Conservation (phyloP, 2,113 vertebrate species). For the Patagioenas fasciata region DNA sequence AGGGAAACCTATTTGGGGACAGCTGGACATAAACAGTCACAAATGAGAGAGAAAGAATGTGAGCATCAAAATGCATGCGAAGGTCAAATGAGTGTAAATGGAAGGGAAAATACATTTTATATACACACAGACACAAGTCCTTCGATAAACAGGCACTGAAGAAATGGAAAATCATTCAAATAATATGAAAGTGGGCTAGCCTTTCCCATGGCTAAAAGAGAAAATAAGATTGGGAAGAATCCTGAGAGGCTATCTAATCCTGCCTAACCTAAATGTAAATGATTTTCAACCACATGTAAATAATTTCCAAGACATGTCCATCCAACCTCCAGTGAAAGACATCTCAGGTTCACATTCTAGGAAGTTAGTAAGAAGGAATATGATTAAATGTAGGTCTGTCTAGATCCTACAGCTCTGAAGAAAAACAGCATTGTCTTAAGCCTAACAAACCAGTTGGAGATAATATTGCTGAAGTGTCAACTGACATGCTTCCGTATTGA, state of each 20-base stretch:
- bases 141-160: not conserved
- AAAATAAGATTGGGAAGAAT: not conserved
- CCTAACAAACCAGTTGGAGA: slow-evolving; percentile 46
- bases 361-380: not conserved
- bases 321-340: not conserved
- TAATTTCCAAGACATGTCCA: not conserved
- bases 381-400: not conserved
- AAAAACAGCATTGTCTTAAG: slow-evolving; percentile 54
- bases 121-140: not conserved
- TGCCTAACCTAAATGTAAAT: not conserved
- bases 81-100: not conserved
- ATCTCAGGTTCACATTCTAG: not conserved
- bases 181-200: not conserved
- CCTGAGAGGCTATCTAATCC: not conserved
- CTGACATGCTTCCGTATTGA: slow-evolving; percentile 63
- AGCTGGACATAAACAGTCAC: not conserved
- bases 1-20: not conserved
- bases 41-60: not conserved
- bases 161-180: not conserved
- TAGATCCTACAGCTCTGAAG: slow-evolving; percentile 16
- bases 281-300: not conserved
- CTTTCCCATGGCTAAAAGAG: not conserved
- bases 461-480: slow-evolving; percentile 47
- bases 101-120: not conserved
- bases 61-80: not conserved